Percentiles rank a stretch among this genome's conserved stretches.
Conservation (phyloP, 1,140 invertebrate genomes). For the Agraylea sexmaculata region DNA sequence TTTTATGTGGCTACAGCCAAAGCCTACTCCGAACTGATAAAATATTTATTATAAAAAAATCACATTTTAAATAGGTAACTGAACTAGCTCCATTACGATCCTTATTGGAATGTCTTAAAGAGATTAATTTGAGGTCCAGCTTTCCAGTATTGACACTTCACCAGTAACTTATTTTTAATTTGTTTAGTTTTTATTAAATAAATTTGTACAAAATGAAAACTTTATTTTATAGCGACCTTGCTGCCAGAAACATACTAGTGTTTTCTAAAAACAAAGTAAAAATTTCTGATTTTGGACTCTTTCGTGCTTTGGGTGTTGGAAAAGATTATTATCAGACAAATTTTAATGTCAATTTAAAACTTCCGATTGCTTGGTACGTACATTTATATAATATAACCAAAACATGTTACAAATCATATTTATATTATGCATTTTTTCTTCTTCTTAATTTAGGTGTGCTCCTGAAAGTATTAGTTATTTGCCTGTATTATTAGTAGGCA, state of each 20-base stretch:
- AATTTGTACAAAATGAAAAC: too few relatives aligned
- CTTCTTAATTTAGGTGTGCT: slow-evolving; percentile 60
- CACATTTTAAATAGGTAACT: slow-evolving; percentile 54
- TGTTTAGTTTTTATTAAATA: too few relatives aligned
- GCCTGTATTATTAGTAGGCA: too few relatives aligned
- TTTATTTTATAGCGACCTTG: slow-evolving; percentile 63
- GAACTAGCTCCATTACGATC: slow-evolving; percentile 92
- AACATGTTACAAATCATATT: not conserved
- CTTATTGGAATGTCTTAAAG: slow-evolving; percentile 89
- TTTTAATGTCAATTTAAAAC: slow-evolving; percentile 93
- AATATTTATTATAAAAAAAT: too few relatives aligned
- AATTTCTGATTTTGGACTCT: slow-evolving; percentile 96
- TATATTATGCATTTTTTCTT: too few relatives aligned
- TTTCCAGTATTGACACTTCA: slow-evolving; percentile 86
- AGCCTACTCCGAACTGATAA: too few relatives aligned
- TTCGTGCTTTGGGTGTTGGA: slow-evolving; percentile 87
- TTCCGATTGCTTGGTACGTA: slow-evolving; percentile 91
- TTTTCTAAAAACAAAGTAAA: slow-evolving; percentile 95
- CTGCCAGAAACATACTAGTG: slow-evolving; percentile 89
- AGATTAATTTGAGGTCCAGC: slow-evolving; percentile 72
- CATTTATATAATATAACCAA: slow-evolving; percentile 2
- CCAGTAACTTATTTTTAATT: slow-evolving; percentile 34
- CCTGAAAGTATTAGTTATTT: slow-evolving; percentile 96
- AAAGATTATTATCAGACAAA: slow-evolving; percentile 99
- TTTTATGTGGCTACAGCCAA: too few relatives aligned